phyloP scores from a whole-genome alignment of 2,888 invertebrate species.

The Pogonocherus hispidulus region DNA sequence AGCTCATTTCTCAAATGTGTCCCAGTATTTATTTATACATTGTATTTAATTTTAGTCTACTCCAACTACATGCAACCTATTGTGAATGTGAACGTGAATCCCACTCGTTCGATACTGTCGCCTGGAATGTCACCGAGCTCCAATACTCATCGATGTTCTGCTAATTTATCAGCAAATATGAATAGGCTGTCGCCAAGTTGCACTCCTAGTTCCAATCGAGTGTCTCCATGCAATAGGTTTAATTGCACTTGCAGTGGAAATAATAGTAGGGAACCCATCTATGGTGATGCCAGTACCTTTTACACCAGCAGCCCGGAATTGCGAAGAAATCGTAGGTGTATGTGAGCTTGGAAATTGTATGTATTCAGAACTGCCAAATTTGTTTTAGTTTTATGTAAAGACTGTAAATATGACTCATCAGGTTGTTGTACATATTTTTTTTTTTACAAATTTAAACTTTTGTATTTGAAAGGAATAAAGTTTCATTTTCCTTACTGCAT shows the following conservation, averaged over 20 bases:
- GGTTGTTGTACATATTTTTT: slow-evolving; percentile 33
- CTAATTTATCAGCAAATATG: slow-evolving; percentile 10
- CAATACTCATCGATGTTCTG: slow-evolving; percentile 24
- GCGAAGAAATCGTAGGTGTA: slow-evolving; percentile 62
- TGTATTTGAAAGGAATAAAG: slow-evolving; percentile 13
- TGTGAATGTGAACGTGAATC: slow-evolving; percentile 62
- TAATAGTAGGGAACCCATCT: slow-evolving; percentile 58
- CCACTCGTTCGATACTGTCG: slow-evolving; percentile 31
- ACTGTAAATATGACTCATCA: slow-evolving; percentile 39
- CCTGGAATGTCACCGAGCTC: slow-evolving; percentile 6
- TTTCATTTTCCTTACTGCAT: slow-evolving; percentile 19
- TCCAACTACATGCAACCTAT: slow-evolving; percentile 65
- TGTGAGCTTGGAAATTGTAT: slow-evolving; percentile 48
- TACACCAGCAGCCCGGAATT: slow-evolving; percentile 61
- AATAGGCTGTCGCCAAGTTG: slow-evolving; percentile 4
- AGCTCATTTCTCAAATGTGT: neutral
- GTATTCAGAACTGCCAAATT: slow-evolving; percentile 26
- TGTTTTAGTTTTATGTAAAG: slow-evolving; percentile 23
- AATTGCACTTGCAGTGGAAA: slow-evolving; percentile 31
- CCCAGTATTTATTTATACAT: neutral
- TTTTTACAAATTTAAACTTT: slow-evolving; percentile 6
- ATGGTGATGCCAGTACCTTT: slow-evolving; percentile 63
- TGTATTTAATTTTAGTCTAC: slow-evolving; percentile 58
- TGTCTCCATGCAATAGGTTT: slow-evolving; percentile 29
- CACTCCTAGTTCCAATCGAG: neutral